A percentile compares a stretch with the other conserved stretches of the same genome.
phyloP scores from a whole-genome alignment of 2,888 invertebrate species.

The Drosophila nigricruria region DNA sequence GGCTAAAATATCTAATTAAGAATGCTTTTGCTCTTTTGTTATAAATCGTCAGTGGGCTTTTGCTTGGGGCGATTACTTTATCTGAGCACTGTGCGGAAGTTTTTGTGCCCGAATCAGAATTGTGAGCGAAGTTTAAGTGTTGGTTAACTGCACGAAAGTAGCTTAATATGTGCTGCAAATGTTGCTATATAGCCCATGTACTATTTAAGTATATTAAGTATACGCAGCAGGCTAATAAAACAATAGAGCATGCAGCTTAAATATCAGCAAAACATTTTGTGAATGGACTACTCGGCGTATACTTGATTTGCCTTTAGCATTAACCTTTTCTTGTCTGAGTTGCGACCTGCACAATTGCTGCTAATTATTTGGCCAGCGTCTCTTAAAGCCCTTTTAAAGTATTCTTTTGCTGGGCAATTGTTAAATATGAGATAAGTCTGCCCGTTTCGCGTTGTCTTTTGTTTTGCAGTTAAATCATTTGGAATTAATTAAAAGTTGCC shows the following conservation, averaged over 20 bases:
- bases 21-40: slow-evolving; percentile 39
- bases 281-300: slow-evolving; percentile 2
- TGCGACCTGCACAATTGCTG: slow-evolving; percentile 57
- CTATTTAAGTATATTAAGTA: not conserved
- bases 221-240: not conserved
- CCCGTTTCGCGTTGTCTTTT: slow-evolving; percentile 48
- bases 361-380: slow-evolving; percentile 52
- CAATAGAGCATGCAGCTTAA: not conserved
- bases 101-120: not conserved
- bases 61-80: slow-evolving; percentile 26
- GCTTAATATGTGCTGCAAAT: slow-evolving; percentile 1
- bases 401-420: slow-evolving; percentile 58
- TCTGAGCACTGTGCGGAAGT: slow-evolving; percentile 2
- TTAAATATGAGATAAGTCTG: slow-evolving; percentile 70
- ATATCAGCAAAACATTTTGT: not conserved
- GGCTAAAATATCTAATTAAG: slow-evolving; percentile 76
- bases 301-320: slow-evolving; percentile 16
- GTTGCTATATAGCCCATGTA: not conserved
- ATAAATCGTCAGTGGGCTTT: slow-evolving; percentile 64
- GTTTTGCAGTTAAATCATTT: slow-evolving; percentile 74
- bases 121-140: slow-evolving; percentile 19
- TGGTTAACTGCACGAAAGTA: not conserved
- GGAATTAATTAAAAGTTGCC: slow-evolving; percentile 76
- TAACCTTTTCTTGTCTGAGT: slow-evolving; percentile 62
- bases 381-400: slow-evolving; percentile 43